Evolutionary conservation across 2,113 vertebrate species (phyloP), one percentile per base, ranked within the genome.

Genomic region (Condylura cristata): DNA sequence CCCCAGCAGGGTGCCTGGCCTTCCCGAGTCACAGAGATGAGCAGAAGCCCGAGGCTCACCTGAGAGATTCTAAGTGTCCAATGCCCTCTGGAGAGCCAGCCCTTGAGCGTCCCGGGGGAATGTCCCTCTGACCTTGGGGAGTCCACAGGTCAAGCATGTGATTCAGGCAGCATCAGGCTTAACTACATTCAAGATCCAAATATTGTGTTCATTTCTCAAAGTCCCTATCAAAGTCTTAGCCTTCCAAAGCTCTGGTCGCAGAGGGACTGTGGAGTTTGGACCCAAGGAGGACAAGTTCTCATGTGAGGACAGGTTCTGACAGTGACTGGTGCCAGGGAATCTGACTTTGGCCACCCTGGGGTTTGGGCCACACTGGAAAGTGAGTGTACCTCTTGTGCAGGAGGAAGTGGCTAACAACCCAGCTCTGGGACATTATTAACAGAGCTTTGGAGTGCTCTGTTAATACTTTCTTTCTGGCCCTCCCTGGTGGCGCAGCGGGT

Each of bases 361-460:
- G 34, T 4, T 46, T 84, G 39, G 84, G 76, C 41, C 68, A 34
- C 4, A 48, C 20, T 30, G 37, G 28, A 70, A 22, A 18, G 6
- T 14, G 39, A 41, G 16, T 26, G 41, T 16, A 24, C 72, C 66
- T 61, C 58, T 89, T 93, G n/a, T 34, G 22, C 1, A 3, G 81
- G 79, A 46, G 26, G 20, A 60, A 2, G 3, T 9, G 0, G 37
- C 26, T 8, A 22, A 60, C 48, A 44, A 28, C 2, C 65, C 39
- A 17, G 17, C 9, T 0, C 0, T 9, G 5, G 14, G 16, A n/a
- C 37, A 32, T 22, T n/a, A n/a, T n/a, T n/a, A n/a, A n/a, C n/a
- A n/a, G n/a, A n/a, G 48, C n/a, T 61, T 91, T 70, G 28, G 48
- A 90, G 84, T 70, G 51, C n/a, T 6, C 18, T 2, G 39, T 14